Conservation (phyloP, 2,113 vertebrate species). For the Cranoglanis bouderius region DNA sequence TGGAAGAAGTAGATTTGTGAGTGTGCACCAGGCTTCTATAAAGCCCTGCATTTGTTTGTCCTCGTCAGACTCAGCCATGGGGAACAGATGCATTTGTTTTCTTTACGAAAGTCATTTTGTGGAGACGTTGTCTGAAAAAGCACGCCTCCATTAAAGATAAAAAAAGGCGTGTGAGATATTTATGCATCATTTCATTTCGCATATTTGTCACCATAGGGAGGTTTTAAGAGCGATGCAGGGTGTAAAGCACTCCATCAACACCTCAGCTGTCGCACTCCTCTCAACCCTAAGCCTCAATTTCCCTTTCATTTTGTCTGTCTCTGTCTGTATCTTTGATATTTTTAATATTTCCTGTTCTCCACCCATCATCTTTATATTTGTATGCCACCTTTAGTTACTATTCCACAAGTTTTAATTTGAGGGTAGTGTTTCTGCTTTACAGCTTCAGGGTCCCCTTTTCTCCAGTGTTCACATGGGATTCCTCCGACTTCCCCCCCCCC, state of each 20-base stretch:
- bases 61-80: slow-evolving; percentile 40
- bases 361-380: slow-evolving; percentile 48
- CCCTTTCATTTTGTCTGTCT: slow-evolving; percentile 16
- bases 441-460: not conserved
- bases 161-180: slow-evolving; percentile 54
- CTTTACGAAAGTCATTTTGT: slow-evolving; percentile 47
- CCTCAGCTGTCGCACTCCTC: not conserved
- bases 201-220: slow-evolving; percentile 52
- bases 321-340: not conserved
- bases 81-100: slow-evolving; percentile 50
- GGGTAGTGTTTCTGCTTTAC: not conserved
- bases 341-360: slow-evolving; percentile 22
- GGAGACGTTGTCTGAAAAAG: slow-evolving; percentile 47
- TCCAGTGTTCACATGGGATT: not conserved
- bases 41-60: slow-evolving; percentile 36
- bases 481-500: not conserved
- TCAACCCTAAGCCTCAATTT: not conserved
- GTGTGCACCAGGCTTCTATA: slow-evolving; percentile 22
- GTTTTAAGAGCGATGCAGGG: slow-evolving; percentile 42
- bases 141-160: slow-evolving; percentile 51
- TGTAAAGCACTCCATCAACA: slow-evolving; percentile 46
- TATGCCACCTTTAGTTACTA: slow-evolving; percentile 21
- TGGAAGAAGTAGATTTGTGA: slow-evolving; percentile 24
- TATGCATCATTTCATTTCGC: slow-evolving; percentile 58
- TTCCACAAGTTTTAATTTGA: not conserved